phyloP scores from a whole-genome alignment of 1,140 invertebrate species.

The Paramacrobiotus metropolitanus region DNA sequence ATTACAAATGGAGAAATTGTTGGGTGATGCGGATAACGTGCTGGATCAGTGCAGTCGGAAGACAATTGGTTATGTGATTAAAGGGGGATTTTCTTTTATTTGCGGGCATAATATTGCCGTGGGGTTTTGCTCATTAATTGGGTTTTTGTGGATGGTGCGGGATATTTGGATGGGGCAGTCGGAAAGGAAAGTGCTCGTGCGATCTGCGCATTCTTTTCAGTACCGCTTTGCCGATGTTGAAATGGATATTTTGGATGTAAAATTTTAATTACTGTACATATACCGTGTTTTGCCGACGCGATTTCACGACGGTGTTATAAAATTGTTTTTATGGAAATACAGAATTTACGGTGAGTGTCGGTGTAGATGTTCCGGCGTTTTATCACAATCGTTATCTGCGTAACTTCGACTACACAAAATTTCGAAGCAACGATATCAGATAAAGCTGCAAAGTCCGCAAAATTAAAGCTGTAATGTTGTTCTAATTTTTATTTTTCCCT shows the following conservation, averaged over 20 bases:
- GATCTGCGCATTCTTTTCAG: constrained; percentile 17
- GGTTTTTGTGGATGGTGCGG: constrained; percentile 10
- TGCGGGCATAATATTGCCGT: constrained; percentile 15
- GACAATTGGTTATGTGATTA: constrained; percentile 43
- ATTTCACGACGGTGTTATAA: not conserved
- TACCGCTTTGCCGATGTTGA: constrained; percentile 18
- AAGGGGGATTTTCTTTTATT: constrained; percentile 40
- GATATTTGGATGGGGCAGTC: not conserved
- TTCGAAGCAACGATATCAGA: too few species aligned
- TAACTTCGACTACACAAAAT: too few species aligned
- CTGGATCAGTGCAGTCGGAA: constrained; percentile 22
- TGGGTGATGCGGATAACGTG: constrained; percentile 6
- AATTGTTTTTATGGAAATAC: not conserved
- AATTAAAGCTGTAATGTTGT: too few species aligned
- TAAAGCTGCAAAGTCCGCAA: too few species aligned
- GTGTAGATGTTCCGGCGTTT: too few species aligned
- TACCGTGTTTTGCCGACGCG: too few species aligned
- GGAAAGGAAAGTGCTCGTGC: constrained; percentile 13
- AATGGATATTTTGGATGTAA: not conserved
- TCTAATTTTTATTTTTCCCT: too few species aligned
- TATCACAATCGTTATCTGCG: too few species aligned
- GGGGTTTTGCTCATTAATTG: constrained; percentile 16
- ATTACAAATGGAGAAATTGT: constrained; percentile 23
- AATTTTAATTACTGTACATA: not conserved
- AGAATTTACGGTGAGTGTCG: not conserved